These are phyloP conservation scores for Calypte anna DNA, from an alignment of 2,113 vertebrate species.

Conservation along the genomic window DNA sequence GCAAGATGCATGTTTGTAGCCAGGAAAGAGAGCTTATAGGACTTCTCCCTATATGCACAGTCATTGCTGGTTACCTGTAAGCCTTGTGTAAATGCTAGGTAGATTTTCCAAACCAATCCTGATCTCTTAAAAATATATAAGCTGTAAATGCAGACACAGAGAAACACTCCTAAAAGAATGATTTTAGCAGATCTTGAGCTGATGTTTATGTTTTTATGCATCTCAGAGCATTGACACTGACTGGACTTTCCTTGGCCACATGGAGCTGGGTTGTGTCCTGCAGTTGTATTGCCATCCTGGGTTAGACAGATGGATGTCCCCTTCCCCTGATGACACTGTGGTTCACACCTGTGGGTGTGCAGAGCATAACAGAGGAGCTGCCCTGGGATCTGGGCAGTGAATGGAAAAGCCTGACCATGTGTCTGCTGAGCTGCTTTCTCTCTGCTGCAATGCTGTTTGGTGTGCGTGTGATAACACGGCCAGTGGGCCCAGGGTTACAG, in stretches of 20 bases:
- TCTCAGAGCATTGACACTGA: not conserved
- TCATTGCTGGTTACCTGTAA: fast-evolving
- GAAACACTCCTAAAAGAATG: not conserved
- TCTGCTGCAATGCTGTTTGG: fast-evolving
- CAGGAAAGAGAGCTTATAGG: not conserved
- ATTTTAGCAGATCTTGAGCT: not conserved
- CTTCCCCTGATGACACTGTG: fast-evolving
- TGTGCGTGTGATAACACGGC: fast-evolving
- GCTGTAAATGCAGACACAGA: not conserved
- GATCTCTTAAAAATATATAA: conserved; percentile 8
- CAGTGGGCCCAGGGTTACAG: not conserved
- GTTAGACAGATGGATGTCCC: not conserved
- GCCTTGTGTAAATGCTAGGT: not conserved
- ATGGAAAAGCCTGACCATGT: not conserved
- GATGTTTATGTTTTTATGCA: conserved; percentile 21
- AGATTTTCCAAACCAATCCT: not conserved
- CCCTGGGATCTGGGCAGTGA: not conserved
- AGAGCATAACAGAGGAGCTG: not conserved
- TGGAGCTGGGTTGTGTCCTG: not conserved
- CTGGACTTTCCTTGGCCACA: not conserved
- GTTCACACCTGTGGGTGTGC: not conserved
- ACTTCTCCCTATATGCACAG: fast-evolving
- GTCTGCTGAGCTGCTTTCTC: not conserved
- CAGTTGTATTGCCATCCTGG: not conserved
- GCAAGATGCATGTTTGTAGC: not conserved